phyloP scores from a whole-genome alignment of 2,113 vertebrate genomes.

The Malurus elegans region DNA sequence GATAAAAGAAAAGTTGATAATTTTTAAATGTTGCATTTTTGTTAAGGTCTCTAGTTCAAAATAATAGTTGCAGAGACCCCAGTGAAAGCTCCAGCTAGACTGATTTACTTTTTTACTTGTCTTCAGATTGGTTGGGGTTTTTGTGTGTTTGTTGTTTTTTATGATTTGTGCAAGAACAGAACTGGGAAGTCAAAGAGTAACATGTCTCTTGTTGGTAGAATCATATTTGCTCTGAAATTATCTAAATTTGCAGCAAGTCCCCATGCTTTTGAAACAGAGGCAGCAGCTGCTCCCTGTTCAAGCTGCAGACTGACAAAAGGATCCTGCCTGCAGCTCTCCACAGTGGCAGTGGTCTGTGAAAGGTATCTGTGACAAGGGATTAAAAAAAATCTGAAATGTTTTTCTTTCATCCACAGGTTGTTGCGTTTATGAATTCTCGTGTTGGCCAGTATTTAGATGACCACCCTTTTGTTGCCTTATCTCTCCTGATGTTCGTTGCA shows the following conservation, averaged over 20 bases:
- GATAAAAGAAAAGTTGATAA: not conserved
- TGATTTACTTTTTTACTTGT: not conserved
- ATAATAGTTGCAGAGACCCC: not conserved
- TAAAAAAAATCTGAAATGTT: not conserved
- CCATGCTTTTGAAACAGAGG: not conserved
- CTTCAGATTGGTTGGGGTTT: not conserved
- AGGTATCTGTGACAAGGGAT: not conserved
- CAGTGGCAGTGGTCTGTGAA: not conserved
- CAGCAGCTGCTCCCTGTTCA: not conserved
- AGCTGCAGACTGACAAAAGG: not conserved
- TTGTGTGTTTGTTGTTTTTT: not conserved
- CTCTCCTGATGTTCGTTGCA: slow-evolving; percentile 77
- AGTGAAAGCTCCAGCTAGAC: not conserved
- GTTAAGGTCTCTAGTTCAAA: not conserved
- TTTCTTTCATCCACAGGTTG: slow-evolving; percentile 72
- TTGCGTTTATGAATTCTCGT: slow-evolving; percentile 78
- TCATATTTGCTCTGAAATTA: not conserved
- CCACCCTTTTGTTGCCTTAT: slow-evolving; percentile 80
- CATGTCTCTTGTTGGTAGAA: not conserved
- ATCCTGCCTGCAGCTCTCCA: not conserved
- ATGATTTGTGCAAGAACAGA: not conserved
- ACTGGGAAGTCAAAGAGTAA: not conserved
- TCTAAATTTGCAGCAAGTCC: not conserved
- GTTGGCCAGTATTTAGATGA: slow-evolving; percentile 80
- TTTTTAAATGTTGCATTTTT: not conserved